These are phyloP conservation scores for Pelodiscus sinensis DNA, from an alignment of 2,113 vertebrate genomes.

Conservation along the genomic window DNA sequence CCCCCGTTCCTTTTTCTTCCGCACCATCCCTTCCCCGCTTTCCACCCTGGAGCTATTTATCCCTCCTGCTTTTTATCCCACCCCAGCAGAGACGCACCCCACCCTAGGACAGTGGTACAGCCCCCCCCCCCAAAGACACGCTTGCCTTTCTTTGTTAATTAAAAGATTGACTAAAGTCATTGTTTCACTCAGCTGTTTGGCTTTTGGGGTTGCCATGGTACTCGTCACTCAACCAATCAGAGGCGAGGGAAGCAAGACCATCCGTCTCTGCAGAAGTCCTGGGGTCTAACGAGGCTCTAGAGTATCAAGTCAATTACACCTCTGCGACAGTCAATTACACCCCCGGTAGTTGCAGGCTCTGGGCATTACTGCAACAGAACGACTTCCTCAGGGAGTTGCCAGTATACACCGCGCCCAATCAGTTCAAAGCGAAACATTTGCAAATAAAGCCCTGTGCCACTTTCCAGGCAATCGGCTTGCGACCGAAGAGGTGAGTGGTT, in stretches of 20 bases:
- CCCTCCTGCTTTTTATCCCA: neutral
- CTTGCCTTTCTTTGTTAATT: accelerated
- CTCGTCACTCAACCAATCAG: neutral
- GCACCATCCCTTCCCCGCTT: neutral
- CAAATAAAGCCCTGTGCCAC: neutral
- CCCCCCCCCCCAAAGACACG: accelerated
- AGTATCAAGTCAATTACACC: neutral
- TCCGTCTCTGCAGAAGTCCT: neutral
- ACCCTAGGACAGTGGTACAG: neutral
- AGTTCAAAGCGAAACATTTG: neutral
- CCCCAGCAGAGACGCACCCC: neutral
- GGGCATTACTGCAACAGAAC: neutral
- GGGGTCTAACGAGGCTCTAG: neutral
- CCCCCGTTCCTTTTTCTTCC: neutral
- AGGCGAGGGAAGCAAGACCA: neutral
- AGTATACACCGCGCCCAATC: neutral
- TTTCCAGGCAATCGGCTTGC: neutral
- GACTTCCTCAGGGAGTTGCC: neutral
- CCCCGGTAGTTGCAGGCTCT: neutral
- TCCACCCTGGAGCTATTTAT: neutral
- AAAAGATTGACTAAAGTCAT: constrained; percentile 8
- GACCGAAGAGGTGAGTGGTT: too few species aligned
- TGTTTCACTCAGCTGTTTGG: constrained; percentile 27
- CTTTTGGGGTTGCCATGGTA: constrained; percentile 59
- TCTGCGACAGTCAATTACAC: neutral